Conservation (phyloP, 2,113 vertebrate genomes). For the Chionis minor region DNA sequence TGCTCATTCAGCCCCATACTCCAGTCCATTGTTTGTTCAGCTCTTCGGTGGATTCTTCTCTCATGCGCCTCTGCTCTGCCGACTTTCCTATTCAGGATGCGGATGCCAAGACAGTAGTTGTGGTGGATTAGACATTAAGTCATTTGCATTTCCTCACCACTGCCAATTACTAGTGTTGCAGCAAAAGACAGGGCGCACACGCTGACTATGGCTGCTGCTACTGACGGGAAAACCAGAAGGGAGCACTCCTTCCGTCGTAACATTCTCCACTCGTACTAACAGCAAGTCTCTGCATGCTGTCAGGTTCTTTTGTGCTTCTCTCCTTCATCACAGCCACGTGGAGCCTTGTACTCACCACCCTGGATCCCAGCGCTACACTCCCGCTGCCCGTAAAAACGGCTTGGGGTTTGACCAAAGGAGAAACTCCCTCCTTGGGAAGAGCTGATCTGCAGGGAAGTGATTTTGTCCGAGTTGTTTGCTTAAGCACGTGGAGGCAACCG, state of each 20-base stretch:
- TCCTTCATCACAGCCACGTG: neutral
- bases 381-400: neutral
- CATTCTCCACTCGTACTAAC: neutral
- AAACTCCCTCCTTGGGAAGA: neutral
- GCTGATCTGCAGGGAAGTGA: neutral
- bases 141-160: constrained; percentile 10
- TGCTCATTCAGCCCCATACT: neutral
- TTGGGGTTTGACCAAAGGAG: neutral
- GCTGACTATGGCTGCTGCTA: neutral
- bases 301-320: neutral
- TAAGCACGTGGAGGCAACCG: neutral
- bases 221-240: constrained; percentile 8
- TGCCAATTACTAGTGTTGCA: neutral
- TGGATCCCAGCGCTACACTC: neutral
- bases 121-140: constrained; percentile 28
- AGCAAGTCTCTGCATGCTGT: neutral
- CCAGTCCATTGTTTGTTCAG: neutral
- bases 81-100: neutral
- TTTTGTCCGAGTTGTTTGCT: constrained; percentile 16
- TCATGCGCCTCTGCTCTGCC: neutral
- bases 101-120: neutral
- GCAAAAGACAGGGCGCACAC: neutral
- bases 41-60: neutral
- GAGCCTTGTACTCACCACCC: neutral
- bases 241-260: neutral